Base-by-base conservation (phyloP, 1,140 invertebrate genomes). In the Colletes gigas region DNA sequence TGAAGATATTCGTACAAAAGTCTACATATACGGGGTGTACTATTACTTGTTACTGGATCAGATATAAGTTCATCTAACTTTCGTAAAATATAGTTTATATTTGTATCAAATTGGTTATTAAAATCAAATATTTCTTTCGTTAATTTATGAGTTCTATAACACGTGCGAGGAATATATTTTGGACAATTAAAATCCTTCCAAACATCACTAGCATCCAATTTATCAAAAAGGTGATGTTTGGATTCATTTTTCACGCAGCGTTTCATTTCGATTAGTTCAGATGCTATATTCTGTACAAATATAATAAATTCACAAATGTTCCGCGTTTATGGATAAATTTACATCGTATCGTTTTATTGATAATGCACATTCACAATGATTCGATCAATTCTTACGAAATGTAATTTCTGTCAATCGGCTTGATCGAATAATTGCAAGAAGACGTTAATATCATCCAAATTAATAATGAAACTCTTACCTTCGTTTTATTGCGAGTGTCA, bases 11-110 rank as follows among this genome's bases (percentile, higher is more conserved):
- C 55, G 4, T 75, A 54, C 8, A 91, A 52, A 6, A 91, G 81
- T 63, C 76, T 72, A 47, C 67, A 82, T 71, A 91, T 89, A 60
- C 88, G 80, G 3, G 47, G 8, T 21, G 62, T 62, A 19, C 81
- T 83, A n/a, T 80, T 55, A 30, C 71, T 74, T 8, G 83, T 88
- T 21, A 88, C 59, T 14, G 88, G 76, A 84, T 90, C 88, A 12
- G 82, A 78, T n/a, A 90, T 82, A 44, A 90, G 74, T 78, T 86
- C 59, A 12, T 80, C 30, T 47, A 91, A 78, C 77, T 89, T 88
- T 15, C 83, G 17, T 14, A 91, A 54, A 57, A 57, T 85, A 30
- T 66, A 17, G 67, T 83, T 63, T 9, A 67, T 19, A 60, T 78
- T 47, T 50, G 79, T 52, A 62, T 60, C 52, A 9, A 19, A 70